phyloP scores from a whole-genome alignment of 2,888 invertebrate genomes.

The Orchesellides sinensis region DNA sequence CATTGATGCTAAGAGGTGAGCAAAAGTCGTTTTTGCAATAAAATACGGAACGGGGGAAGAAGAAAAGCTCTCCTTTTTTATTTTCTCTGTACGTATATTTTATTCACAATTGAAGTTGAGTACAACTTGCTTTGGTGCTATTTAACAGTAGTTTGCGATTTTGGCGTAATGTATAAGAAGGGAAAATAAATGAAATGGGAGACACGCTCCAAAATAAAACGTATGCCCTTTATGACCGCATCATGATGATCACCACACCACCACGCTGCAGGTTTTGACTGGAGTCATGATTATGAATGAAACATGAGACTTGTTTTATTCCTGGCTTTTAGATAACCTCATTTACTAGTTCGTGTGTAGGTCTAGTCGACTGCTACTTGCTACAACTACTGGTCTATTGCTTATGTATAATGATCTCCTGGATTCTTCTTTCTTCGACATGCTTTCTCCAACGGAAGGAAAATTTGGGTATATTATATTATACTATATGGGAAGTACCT shows the following conservation, averaged over 20 bases:
- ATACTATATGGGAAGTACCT: slow-evolving; percentile 1
- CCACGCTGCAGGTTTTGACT: slow-evolving; percentile 38
- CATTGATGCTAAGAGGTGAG: slow-evolving; percentile 14
- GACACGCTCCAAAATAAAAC: slow-evolving; percentile 13
- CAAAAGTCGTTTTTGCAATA: not conserved
- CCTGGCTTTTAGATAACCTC: slow-evolving; percentile 38
- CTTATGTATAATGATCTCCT: not conserved
- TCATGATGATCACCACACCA: slow-evolving; percentile 31
- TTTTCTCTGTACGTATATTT: not conserved
- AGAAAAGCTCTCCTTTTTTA: not conserved
- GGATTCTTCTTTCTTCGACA: slow-evolving; percentile 3
- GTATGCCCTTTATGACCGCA: slow-evolving; percentile 38
- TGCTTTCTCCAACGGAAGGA: not conserved
- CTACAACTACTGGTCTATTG: slow-evolving; percentile 34
- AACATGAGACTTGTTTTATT: slow-evolving; percentile 39
- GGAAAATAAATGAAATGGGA: slow-evolving; percentile 27
- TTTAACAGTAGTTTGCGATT: no score
- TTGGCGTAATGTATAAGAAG: not conserved
- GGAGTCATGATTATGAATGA: slow-evolving; percentile 42
- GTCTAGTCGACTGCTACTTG: slow-evolving; percentile 21
- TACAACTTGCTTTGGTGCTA: no score
- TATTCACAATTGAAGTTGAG: slow-evolving; percentile 4
- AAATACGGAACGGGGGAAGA: not conserved
- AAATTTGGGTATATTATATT: no score
- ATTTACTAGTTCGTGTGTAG: not conserved